Evolutionary conservation across 2,888 invertebrate species (phyloP), one percentile per base, ranked within the genome.

Genomic region (Campoplex nolae): DNA sequence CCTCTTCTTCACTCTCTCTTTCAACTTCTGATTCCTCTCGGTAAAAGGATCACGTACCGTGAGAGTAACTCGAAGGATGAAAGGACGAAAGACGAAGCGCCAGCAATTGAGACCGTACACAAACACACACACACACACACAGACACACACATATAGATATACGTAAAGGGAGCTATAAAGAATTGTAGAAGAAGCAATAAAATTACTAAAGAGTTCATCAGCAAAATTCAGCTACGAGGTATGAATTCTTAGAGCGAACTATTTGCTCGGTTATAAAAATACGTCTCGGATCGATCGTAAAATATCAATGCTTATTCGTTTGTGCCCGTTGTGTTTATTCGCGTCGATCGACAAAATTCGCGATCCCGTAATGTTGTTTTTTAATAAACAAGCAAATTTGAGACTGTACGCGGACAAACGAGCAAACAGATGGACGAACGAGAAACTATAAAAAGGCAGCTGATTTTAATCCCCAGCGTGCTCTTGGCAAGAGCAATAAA

Each of bases 21-120:
- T 45, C n/a, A 32, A 7, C 56, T n/a, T 78, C 73, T 81, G 45
- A 75, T 78, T 84, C 84, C 83, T 81, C 56, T 87, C 70, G 62
- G 86, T 78, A 87, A 87, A 87, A 87, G 81, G 74, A 84, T 84
- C 86, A 87, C 86, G 86, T 87, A 87, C 35, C 51, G 35, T 35
- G 18, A 42, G 58, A 80, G 83, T 83, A 77, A 77, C 73, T 68
- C 56, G 38, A 67, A 32, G 56, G n/a, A 79, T 58, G 42, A 73
- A 71, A 77, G 45, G 62, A 78, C 32, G n/a, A 71, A 76, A 68
- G 38, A 73, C 56, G 84, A 77, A 74, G 28, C 67, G 54, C 65
- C 51, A 28, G 58, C 38, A 67, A 58, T 56, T 45, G 48, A 79
- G 65, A 65, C 67, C 78, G 75, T 58, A 45, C 23, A 48, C 58